Evolutionary conservation across 2,797 vertebrate species (phyloP).

Genomic region (Enteromius radiatus): DNA sequence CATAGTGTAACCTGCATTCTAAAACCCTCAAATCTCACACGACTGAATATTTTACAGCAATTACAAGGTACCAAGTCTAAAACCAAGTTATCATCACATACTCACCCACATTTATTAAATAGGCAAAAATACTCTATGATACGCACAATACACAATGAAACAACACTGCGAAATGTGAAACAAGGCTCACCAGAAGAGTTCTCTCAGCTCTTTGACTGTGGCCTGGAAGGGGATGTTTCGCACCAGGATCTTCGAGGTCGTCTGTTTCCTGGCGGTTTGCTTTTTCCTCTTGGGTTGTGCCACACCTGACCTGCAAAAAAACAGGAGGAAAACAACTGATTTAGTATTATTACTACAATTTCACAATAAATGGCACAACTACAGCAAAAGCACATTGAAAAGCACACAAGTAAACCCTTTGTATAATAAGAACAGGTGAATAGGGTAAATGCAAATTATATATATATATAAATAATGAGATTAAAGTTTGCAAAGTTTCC

Average conservation of each 20-base stretch:
- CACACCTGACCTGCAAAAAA: constrained; percentile 72
- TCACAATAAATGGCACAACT: background rate
- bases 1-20: background rate
- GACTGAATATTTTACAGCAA: background rate
- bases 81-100: background rate
- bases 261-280: constrained; percentile 86
- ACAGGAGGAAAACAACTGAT: background rate
- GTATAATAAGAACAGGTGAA: background rate
- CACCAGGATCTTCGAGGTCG: constrained; percentile 92
- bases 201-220: constrained; percentile 84
- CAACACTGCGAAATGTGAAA: background rate
- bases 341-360: background rate
- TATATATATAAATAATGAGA: background rate
- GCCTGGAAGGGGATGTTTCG: constrained; percentile 97
- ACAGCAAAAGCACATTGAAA: too few species aligned
- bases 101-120: background rate
- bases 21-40: background rate
- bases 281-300: constrained; percentile 78
- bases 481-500: background rate
- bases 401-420: background rate
- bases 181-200: constrained; percentile 89
- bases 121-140: background rate
- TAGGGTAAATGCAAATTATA: background rate
- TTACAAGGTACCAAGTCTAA: background rate
- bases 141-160: background rate